Percentiles rank a stretch among this genome's conserved stretches.
phyloP scores from a whole-genome alignment of 2,797 vertebrate genomes.

The Sebastes dallii region DNA sequence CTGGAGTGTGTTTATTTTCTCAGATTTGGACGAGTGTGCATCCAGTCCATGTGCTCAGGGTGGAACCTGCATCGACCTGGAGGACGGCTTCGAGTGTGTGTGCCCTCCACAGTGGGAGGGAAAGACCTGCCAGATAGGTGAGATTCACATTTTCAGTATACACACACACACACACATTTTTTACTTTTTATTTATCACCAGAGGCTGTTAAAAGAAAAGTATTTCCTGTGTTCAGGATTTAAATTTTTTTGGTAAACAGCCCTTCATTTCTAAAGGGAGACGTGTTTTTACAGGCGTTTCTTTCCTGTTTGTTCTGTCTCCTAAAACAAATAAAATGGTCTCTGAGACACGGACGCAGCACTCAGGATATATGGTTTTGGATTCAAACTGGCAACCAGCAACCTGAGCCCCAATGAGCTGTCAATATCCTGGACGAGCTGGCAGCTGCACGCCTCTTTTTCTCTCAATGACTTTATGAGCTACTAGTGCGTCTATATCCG shows the following conservation, averaged over 20 bases:
- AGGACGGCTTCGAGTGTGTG: conserved; percentile 93
- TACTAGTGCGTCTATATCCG: conserved; percentile 35
- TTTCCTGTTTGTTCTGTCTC: conserved; percentile 10
- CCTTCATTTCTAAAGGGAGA: neutral
- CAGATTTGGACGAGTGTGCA: conserved; percentile 92
- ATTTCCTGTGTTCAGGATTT: neutral
- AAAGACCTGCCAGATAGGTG: conserved; percentile 94
- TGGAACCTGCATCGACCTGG: conserved; percentile 90
- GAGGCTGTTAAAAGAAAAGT: neutral
- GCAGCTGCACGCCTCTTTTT: conserved; percentile 19
- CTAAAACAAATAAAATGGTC: conserved; percentile 9
- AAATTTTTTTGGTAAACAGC: neutral
- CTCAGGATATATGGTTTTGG: conserved; percentile 20
- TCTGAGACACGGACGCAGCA: neutral
- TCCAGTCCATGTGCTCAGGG: conserved; percentile 91
- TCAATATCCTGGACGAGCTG: conserved; percentile 55
- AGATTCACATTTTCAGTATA: conserved; percentile 40
- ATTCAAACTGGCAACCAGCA: conserved; percentile 39
- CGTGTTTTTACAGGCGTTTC: neutral
- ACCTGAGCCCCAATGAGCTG: conserved; percentile 41
- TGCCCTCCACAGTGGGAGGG: conserved; percentile 95
- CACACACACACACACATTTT: neutral
- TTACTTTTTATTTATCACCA: neutral
- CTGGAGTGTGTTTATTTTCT: neutral
- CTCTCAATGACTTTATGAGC: conserved; percentile 47